These are phyloP conservation scores for Microplitis mediator DNA, from an alignment of 1,140 invertebrate genomes.

Conservation along the genomic window DNA sequence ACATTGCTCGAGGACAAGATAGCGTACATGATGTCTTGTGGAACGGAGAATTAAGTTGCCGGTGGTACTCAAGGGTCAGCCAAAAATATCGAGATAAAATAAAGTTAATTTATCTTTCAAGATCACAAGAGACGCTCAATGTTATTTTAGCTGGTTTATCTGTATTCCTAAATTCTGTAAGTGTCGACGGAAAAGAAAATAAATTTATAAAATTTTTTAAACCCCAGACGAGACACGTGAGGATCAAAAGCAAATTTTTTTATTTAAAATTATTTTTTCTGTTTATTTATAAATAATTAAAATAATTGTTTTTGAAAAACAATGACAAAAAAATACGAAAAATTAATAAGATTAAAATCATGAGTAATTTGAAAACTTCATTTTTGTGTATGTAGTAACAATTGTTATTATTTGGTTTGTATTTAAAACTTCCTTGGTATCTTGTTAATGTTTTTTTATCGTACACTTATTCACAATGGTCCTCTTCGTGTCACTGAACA, in stretches of 20 bases:
- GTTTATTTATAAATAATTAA: background rate
- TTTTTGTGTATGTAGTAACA: background rate
- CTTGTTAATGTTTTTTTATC: too few relatives aligned
- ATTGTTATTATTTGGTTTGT: too few relatives aligned
- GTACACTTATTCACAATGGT: background rate
- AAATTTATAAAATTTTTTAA: too few relatives aligned
- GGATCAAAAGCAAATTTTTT: too few relatives aligned
- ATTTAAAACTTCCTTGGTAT: too few relatives aligned
- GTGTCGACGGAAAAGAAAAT: too few relatives aligned
- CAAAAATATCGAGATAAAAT: slow-evolving; percentile 18
- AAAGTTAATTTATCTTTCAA: background rate
- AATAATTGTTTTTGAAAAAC: background rate
- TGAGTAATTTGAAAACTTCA: background rate
- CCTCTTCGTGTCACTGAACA: slow-evolving; percentile 12
- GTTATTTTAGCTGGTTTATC: too few relatives aligned
- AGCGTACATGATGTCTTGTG: background rate
- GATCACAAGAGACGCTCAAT: background rate
- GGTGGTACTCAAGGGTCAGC: slow-evolving; percentile 8
- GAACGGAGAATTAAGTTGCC: background rate
- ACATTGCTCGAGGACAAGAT: slow-evolving; percentile 34
- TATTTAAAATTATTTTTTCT: background rate
- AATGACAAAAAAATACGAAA: background rate
- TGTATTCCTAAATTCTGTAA: too few relatives aligned
- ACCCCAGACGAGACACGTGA: too few relatives aligned
- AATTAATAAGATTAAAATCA: background rate